Evolutionary conservation across 1,140 invertebrate genomes (phyloP).

Genomic region (Rhagoletis pomonella): DNA sequence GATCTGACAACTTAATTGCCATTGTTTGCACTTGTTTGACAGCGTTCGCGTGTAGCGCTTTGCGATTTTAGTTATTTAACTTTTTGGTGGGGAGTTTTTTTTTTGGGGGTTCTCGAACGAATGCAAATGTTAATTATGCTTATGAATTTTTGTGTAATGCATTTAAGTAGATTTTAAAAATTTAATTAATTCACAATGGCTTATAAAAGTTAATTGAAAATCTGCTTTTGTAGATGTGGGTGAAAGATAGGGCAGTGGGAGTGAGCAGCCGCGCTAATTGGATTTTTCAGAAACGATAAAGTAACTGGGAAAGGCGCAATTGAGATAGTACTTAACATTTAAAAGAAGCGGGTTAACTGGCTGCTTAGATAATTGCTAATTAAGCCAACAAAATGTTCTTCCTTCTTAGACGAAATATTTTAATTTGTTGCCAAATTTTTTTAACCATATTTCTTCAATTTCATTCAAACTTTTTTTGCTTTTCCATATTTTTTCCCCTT

Average conservation of each 20-base stretch:
- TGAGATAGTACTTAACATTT: too few species aligned
- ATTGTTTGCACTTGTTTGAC: slow-evolving; percentile 52
- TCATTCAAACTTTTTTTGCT: neutral
- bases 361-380: too few species aligned
- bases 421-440: too few species aligned
- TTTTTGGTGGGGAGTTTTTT: neutral
- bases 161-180: neutral
- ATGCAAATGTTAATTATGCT: slow-evolving; percentile 41
- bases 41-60: slow-evolving; percentile 33
- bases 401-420: too few species aligned
- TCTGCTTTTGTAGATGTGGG: neutral
- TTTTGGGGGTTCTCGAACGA: neutral
- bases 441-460: neutral
- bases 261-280: neutral
- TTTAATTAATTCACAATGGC: slow-evolving; percentile 13
- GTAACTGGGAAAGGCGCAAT: neutral
- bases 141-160: slow-evolving; percentile 39
- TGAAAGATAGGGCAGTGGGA: slow-evolving; percentile 7
- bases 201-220: slow-evolving; percentile 52
- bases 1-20: slow-evolving; percentile 51
- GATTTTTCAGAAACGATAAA: neutral
- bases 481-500: neutral
- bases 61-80: neutral
- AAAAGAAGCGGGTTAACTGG: too few species aligned
- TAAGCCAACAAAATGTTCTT: too few species aligned